phyloP scores from a whole-genome alignment of 2,888 invertebrate genomes.

The Cryptocephalus moraei region DNA sequence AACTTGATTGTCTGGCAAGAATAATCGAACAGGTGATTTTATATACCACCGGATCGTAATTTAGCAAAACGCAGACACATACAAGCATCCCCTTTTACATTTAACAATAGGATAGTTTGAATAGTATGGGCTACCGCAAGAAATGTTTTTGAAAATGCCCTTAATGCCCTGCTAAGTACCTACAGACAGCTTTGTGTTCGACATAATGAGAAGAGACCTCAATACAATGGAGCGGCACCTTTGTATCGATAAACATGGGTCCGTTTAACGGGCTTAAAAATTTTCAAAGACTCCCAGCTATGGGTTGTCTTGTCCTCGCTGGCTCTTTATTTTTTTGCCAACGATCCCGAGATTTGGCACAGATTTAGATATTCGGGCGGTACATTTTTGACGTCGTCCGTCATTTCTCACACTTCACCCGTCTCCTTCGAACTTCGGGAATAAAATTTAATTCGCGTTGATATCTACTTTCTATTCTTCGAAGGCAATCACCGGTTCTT shows the following conservation, averaged over 20 bases:
- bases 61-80: not conserved
- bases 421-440: too few relatives aligned
- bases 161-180: slow-evolving; percentile 27
- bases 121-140: slow-evolving; percentile 19
- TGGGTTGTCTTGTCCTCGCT: slow-evolving; percentile 3
- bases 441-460: too few relatives aligned
- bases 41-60: not conserved
- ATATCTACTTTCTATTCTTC: not conserved
- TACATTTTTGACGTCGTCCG: too few relatives aligned
- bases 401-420: not conserved
- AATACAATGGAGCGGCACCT: slow-evolving; percentile 25
- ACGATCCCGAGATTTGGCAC: slow-evolving; percentile 1
- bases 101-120: slow-evolving; percentile 13
- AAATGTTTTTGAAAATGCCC: slow-evolving; percentile 23
- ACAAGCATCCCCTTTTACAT: not conserved
- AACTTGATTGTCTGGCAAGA: too few relatives aligned
- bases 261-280: slow-evolving; percentile 10
- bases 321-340: not conserved
- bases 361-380: not conserved
- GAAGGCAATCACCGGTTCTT: not conserved
- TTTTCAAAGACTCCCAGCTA: slow-evolving; percentile 3
- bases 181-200: slow-evolving; percentile 15
- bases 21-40: not conserved
- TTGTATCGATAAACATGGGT: slow-evolving; percentile 23
- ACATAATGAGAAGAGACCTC: slow-evolving; percentile 26